Base-by-base conservation (phyloP, 2,113 vertebrate species). In the Platysteira castanea region DNA sequence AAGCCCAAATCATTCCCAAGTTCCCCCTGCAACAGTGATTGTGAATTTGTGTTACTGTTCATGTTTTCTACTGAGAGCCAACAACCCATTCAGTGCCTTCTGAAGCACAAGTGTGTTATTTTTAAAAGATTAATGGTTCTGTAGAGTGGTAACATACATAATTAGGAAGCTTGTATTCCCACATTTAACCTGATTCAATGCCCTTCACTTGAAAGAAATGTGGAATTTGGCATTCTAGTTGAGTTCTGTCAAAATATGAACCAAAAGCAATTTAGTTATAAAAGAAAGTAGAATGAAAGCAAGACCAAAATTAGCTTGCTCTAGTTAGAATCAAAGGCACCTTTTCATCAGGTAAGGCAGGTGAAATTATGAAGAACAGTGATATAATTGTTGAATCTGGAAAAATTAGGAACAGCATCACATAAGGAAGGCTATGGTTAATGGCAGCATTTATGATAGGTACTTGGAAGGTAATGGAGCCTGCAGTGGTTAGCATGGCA, bases 401-500 rank as follows among this genome's bases (percentile, higher is more conserved):
- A 64, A 83, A 74, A 68, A 59, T 27, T 74, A n/a, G 44, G 57
- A 79, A 14, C 15, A 31, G 49, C n/a, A 56, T 67, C 44, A 59
- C 59, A 64, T 60, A 87, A 80, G 61, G 13, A 83, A 79, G 67
- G 35, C 35, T 60, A 33, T 41, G 47, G 46, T 14, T 78, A 85
- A 90, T 30, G 56, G 42, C 50, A 85, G 30, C 39, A 15, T 95
- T 93, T 94, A 77, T 2, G 3, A 70, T 6, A 28, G 28, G 46
- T 82, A 24, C 70, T 95, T 93, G 77, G 54, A 68, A 89, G 59
- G 87, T 73, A 92, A 95, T 73, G 74, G 81, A 71, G 73, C 70
- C 47, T 94, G 78, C 67, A 81, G 68, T 46, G 46, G 84, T 90
- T 91, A 93, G 84, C 54, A 81, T 52, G 82, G 76, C 50, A 85